Base-by-base conservation (phyloP, 2,797 vertebrate species). In the Chlorospingus semifuscus region DNA sequence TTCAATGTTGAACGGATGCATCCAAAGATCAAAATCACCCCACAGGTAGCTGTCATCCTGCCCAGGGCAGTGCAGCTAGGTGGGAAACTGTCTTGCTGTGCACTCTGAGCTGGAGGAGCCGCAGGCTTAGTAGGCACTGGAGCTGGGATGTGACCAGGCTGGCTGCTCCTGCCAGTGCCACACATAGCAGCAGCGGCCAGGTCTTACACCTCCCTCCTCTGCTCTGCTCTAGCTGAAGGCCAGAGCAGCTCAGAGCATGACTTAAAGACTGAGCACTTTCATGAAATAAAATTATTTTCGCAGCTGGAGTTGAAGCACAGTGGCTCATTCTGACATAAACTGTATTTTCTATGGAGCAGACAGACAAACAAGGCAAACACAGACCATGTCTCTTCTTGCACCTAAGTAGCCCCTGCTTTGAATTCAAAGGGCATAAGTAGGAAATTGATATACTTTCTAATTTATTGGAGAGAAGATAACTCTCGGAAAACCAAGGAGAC, bases 391-490 rank as follows among this genome's bases (percentile, higher is more conserved):
- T 77, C 75, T 87, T 78, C 70, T 53, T 70, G 20, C 3, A 3
- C 60, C 90, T 81, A 72, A 84, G 74, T 66, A 94, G 82, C 59
- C 70, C 70, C 83, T 84, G 87, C 80, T 93, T 93, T 88, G 84
- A 79, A 96, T 95, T 94, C 93, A 78, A 83, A 93, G 55, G 29
- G 49, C 52, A 37, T 72, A 82, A 93, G 70, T 94, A 90, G 63
- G 79, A 95, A 95, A 96, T 88, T 91, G 34, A 93, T 96, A 83
- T 82, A 86, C 76, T 96, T 96, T 96, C 95, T 97, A 97, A 97
- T 97, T 91, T 97, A 95, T 78, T 91, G 92, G 88, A 95, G 88
- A 72, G 80, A 83, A 97, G 95, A 94, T 96, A 94, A 95, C 69
- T 96, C 96, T 95, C 2, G 0, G 92, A 94, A 97, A 94, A 93